Base-by-base conservation (phyloP, 2,888 invertebrate species). In the Drosophila putrida region DNA sequence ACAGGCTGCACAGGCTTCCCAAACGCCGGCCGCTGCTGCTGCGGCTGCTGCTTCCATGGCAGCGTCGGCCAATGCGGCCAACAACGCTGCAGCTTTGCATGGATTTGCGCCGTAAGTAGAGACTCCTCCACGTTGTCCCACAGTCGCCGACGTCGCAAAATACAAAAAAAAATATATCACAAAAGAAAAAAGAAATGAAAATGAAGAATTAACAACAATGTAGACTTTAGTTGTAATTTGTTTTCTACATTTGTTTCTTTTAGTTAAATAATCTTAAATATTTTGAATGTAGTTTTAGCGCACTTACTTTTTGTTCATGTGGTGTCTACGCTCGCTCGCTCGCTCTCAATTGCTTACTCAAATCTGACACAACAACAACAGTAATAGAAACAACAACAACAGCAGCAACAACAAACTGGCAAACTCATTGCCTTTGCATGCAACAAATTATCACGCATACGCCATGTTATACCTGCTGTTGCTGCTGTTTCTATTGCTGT, bases 21-120 rank as follows among this genome's bases (percentile, higher is more conserved):
- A 76, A 60, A 70, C 84, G 65, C 93, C 94, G 94, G 96, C 95
- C 91, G 96, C 90, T 78, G 85, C 88, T 78, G 89, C 91, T 78
- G 91, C 92, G 76, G 91, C 92, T 82, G 91, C 96, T 91, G 96
- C 96, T 83, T 93, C 97, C 88, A 91, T 91, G 86, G 92, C 92
- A 70, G 92, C 92, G 78, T 90, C 92, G 94, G 97, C 92, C 72
- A 91, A 90, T 85, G 96, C 96, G 88, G 96, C 91, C 84, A 96
- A 96, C 87, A 96, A 95, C 81, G 95, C 96, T 88, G 95, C 96
- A 91, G 96, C 96, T 92, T 94, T 96, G 93, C 97, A 97, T 94
- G 97, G 97, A 92, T 97, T 97, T 94, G 95, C 97, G 93, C 97
- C 96, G 97, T 96, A 95, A 96, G 96, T 96, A 95, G 92, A 92